Percentiles rank a stretch among this genome's conserved stretches.
Evolutionary conservation across 2,113 vertebrate species (phyloP).

Genomic region (Notiomystis cincta): DNA sequence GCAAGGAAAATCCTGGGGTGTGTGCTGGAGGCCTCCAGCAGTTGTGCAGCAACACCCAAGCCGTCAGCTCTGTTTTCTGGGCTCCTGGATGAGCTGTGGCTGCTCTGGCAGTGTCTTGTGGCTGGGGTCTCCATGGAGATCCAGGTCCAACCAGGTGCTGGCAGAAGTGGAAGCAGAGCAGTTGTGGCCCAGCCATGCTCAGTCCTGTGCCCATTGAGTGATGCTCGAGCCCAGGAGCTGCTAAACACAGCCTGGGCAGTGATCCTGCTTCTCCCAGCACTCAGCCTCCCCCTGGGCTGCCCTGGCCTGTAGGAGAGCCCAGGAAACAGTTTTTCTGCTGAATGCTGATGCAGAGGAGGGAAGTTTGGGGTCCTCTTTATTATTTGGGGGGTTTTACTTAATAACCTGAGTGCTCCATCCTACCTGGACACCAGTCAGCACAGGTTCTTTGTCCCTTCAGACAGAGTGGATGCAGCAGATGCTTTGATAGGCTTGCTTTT

Average conservation of each 20-base stretch:
- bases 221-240: background rate
- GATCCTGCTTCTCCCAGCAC: background rate
- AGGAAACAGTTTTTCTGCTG: background rate
- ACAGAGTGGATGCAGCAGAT: background rate
- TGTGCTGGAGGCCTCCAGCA: background rate
- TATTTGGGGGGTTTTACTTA: background rate
- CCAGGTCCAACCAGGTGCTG: background rate
- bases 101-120: background rate
- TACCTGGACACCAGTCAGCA: background rate
- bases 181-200: background rate
- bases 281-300: background rate
- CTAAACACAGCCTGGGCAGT: background rate
- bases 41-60: accelerated
- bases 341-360: background rate
- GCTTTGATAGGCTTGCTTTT: background rate
- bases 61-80: background rate
- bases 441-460: background rate
- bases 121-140: accelerated
- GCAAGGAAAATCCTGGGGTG: background rate
- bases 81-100: background rate
- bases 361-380: background rate
- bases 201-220: accelerated
- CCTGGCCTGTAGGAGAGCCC: background rate
- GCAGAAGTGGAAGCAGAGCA: background rate
- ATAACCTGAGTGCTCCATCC: background rate